Conservation (phyloP, 2,797 vertebrate genomes). For the Eulemur albifrons region DNA sequence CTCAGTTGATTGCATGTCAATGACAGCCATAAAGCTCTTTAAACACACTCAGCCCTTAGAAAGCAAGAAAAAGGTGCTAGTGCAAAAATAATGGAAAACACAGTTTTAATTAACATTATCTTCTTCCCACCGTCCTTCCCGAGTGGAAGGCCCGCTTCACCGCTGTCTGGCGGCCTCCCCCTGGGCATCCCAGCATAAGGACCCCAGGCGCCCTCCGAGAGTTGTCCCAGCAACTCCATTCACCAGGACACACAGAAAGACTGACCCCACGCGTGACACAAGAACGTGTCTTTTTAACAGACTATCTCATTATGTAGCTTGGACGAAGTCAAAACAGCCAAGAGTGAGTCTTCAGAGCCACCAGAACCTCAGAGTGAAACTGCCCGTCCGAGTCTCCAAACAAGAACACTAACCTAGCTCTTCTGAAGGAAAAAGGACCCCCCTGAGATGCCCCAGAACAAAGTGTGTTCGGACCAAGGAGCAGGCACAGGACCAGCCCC, state of each 20-base stretch:
- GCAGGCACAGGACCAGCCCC: neutral
- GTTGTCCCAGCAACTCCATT: neutral
- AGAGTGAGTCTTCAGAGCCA: too few species aligned
- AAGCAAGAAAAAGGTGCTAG: neutral
- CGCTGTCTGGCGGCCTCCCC: fast-evolving
- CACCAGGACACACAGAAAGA: neutral
- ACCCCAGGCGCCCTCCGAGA: neutral
- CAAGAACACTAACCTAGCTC: neutral
- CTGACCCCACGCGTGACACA: neutral
- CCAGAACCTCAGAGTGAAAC: neutral
- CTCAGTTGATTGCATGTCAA: too few species aligned
- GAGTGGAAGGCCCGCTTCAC: too few species aligned
- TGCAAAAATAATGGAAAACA: neutral
- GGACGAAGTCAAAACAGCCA: neutral
- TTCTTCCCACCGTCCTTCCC: neutral
- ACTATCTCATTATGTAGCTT: too few species aligned
- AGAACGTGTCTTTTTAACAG: too few species aligned
- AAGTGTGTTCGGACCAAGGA: too few species aligned
- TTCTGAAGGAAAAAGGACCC: neutral
- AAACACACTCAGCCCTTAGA: neutral
- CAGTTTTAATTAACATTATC: neutral
- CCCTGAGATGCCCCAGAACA: neutral
- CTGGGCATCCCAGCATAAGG: neutral
- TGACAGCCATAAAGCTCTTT: too few species aligned
- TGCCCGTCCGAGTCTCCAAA: neutral